Percentiles rank a stretch among this genome's conserved stretches.
Conservation (phyloP, 2,113 vertebrate genomes). For the Leptosomus discolor region DNA sequence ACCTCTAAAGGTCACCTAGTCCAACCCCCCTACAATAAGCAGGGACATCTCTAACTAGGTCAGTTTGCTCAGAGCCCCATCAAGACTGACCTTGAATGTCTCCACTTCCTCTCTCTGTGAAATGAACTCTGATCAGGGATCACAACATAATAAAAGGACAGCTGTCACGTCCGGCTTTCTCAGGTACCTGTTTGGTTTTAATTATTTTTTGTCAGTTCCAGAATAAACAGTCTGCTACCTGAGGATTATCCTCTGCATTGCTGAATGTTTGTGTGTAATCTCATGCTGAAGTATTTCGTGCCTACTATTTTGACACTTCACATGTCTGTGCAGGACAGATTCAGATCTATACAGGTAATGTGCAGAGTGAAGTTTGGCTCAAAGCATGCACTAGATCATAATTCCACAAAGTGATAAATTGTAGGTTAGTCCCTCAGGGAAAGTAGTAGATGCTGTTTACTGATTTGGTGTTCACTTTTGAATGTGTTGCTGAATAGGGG, state of each 20-base stretch:
- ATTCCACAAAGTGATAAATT: not conserved
- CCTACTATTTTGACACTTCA: not conserved
- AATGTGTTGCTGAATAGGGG: not conserved
- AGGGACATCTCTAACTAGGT: too few species aligned
- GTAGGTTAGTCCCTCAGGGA: not conserved
- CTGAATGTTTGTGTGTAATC: not conserved
- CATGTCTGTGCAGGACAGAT: not conserved
- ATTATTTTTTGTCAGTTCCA: not conserved
- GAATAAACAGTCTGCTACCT: not conserved
- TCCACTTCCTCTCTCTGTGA: not conserved
- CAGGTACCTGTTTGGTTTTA: not conserved
- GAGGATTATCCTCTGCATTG: not conserved
- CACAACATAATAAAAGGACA: not conserved
- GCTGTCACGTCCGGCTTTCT: not conserved
- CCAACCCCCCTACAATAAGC: not conserved
- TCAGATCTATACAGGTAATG: not conserved
- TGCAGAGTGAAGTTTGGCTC: not conserved
- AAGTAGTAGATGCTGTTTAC: not conserved
- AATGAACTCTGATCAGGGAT: not conserved
- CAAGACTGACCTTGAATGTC: too few species aligned
- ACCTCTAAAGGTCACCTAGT: not conserved
- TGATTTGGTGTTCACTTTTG: not conserved
- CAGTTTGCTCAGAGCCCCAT: too few species aligned
- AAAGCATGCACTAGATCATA: not conserved
- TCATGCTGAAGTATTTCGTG: not conserved